Evolutionary conservation across 2,113 vertebrate species (phyloP).

Genomic region (Chauna torquata): DNA sequence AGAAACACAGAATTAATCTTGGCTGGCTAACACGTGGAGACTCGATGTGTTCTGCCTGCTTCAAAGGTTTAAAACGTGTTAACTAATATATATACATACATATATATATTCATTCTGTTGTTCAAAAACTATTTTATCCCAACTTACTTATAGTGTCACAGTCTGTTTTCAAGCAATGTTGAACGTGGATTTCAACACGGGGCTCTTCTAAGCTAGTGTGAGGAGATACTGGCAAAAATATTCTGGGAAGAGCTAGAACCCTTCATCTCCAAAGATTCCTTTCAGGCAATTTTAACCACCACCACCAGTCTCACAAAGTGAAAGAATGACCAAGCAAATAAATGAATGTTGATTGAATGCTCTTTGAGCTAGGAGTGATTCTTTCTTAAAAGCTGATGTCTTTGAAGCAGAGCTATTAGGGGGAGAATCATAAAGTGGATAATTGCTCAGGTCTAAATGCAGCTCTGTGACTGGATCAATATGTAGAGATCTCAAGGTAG

Average conservation of each 20-base stretch:
- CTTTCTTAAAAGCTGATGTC: not conserved
- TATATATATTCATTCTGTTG: not conserved
- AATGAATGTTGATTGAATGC: not conserved
- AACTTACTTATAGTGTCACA: not conserved
- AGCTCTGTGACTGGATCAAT: not conserved
- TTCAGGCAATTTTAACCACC: not conserved
- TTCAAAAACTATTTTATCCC: not conserved
- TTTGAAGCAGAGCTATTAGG: not conserved
- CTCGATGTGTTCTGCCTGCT: not conserved
- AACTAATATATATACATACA: not conserved
- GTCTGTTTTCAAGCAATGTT: not conserved
- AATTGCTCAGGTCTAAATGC: not conserved
- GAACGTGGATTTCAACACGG: not conserved
- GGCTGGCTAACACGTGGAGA: not conserved
- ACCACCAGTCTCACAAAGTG: not conserved
- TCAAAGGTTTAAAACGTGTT: not conserved
- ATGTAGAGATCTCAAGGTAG: fast-evolving
- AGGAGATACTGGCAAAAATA: not conserved
- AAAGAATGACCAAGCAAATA: not conserved
- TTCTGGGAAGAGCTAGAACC: not conserved
- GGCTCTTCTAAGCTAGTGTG: not conserved
- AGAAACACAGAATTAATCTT: not conserved
- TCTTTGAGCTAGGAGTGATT: not conserved
- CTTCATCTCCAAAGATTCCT: not conserved
- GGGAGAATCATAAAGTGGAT: not conserved